A percentile compares a stretch with the other conserved stretches of the same genome.
phyloP scores from a whole-genome alignment of 2,888 invertebrate species.

The Imbricaverruca yamaguchii region DNA sequence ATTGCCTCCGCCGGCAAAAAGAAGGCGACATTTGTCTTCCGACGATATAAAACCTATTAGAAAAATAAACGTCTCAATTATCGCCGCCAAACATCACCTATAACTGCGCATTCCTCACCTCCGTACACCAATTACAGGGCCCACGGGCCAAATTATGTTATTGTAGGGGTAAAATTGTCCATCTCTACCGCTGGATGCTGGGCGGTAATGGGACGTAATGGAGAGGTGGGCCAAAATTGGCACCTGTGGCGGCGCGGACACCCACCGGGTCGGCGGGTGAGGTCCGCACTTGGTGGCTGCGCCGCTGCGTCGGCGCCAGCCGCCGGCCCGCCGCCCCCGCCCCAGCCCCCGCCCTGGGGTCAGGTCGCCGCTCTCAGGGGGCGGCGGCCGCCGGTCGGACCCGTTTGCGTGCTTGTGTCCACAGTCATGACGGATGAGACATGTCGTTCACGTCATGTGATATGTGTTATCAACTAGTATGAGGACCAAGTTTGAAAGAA shows the following conservation, averaged over 20 bases:
- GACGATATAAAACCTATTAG: constrained; percentile 20
- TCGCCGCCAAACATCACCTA: constrained; percentile 14
- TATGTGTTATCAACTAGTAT: too few species aligned
- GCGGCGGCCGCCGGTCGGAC: too few species aligned
- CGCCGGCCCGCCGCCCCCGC: background rate
- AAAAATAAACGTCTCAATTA: constrained; percentile 21
- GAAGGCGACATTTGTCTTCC: constrained; percentile 18
- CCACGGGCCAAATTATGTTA: background rate
- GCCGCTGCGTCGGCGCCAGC: background rate
- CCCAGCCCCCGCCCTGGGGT: background rate
- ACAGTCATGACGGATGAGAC: too few species aligned
- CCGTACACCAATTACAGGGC: constrained; percentile 5
- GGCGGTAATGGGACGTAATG: constrained; percentile 1
- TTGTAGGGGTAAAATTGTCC: constrained; percentile 19
- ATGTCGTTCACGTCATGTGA: too few species aligned
- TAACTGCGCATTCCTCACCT: constrained; percentile 14
- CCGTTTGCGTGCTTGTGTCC: too few species aligned
- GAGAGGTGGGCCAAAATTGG: constrained; percentile 15
- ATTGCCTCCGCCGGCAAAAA: constrained; percentile 5
- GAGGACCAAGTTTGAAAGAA: too few species aligned
- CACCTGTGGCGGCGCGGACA: background rate
- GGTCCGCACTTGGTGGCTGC: background rate
- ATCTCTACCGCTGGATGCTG: background rate
- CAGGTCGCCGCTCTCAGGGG: too few species aligned
- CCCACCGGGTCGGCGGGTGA: background rate